A percentile compares a stretch with the other conserved stretches of the same genome.
Evolutionary conservation across 2,113 vertebrate species (phyloP).

Genomic region (Tinamus guttatus): DNA sequence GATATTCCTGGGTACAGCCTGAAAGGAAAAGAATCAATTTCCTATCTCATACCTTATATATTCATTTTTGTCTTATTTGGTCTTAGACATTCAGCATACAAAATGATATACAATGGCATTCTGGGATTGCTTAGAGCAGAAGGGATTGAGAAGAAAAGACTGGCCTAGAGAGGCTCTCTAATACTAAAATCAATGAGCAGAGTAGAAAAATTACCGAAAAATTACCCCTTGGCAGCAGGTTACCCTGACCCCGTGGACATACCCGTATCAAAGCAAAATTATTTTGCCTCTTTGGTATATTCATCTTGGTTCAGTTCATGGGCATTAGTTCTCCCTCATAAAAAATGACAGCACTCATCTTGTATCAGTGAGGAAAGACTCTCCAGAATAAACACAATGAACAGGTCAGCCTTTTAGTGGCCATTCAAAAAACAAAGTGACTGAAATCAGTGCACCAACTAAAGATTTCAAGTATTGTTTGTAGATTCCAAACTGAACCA

Average conservation of each 20-base stretch:
- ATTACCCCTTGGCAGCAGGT: not conserved
- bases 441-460: not conserved
- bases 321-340: not conserved
- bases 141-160: not conserved
- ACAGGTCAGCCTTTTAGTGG: not conserved
- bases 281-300: not conserved
- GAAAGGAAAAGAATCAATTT: not conserved
- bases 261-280: not conserved
- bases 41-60: not conserved
- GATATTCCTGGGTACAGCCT: not conserved
- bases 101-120: not conserved
- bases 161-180: not conserved
- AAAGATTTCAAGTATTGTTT: not conserved
- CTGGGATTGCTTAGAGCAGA: not conserved
- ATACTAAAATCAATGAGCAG: not conserved
- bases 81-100: not conserved
- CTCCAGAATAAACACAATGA: not conserved
- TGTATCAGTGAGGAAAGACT: not conserved
- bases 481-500: not conserved
- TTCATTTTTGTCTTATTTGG: not conserved
- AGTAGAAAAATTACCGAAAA: not conserved
- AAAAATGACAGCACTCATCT: not conserved
- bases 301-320: not conserved
- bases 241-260: not conserved
- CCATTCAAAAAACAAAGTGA: not conserved